phyloP scores from a whole-genome alignment of 1,140 invertebrate species.

The Oreohelix idahoensis region DNA sequence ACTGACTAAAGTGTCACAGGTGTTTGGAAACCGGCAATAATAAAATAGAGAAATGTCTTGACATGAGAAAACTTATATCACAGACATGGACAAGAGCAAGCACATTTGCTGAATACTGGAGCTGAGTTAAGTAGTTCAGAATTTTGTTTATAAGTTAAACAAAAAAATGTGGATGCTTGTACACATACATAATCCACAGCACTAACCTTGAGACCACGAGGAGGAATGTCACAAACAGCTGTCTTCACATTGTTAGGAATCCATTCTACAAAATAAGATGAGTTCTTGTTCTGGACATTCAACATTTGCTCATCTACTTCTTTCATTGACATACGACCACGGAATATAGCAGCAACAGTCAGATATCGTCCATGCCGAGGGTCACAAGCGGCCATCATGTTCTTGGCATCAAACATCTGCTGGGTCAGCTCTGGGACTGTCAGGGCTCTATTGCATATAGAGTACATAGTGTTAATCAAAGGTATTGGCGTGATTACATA shows the following conservation, averaged over 20 bases:
- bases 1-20: too few relatives aligned
- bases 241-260: constrained; percentile 82
- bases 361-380: constrained; percentile 83
- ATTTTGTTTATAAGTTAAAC: too few relatives aligned
- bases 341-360: constrained; percentile 92
- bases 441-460: constrained; percentile 61
- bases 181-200: too few relatives aligned
- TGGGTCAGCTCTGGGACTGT: constrained; percentile 87
- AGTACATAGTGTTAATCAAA: too few relatives aligned
- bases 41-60: too few relatives aligned
- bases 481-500: too few relatives aligned
- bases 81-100: too few relatives aligned
- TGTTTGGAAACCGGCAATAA: too few relatives aligned
- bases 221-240: constrained; percentile 79
- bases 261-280: constrained; percentile 82
- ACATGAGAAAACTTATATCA: too few relatives aligned
- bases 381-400: constrained; percentile 31
- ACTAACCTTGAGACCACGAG: constrained; percentile 89
- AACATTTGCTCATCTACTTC: constrained; percentile 72
- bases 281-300: constrained; percentile 92
- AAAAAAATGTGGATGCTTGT: too few relatives aligned
- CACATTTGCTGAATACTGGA: too few relatives aligned
- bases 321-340: constrained; percentile 77
- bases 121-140: too few relatives aligned
- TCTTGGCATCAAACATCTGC: constrained; percentile 38